Evolutionary conservation across 2,797 vertebrate genomes (phyloP).

Genomic region (Thripadectes ignobilis): DNA sequence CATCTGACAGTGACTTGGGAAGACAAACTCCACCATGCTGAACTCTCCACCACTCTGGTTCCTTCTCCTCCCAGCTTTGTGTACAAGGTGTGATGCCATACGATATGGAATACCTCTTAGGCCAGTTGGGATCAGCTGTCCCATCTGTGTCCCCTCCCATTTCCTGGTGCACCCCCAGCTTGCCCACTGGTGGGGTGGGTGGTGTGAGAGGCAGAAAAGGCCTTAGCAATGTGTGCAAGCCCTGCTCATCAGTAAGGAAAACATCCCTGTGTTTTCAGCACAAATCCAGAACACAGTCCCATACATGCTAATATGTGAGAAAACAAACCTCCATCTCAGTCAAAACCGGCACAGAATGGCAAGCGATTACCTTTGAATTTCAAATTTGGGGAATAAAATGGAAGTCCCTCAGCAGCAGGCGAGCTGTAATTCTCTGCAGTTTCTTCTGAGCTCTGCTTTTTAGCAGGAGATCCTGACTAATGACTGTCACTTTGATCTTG

Average conservation of each 20-base stretch:
- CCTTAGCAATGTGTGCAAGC: not conserved
- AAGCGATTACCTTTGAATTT: not conserved
- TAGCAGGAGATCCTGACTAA: not conserved
- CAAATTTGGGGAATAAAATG: not conserved
- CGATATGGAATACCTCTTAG: not conserved
- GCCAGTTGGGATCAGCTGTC: not conserved
- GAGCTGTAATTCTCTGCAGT: not conserved
- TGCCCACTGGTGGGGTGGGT: not conserved
- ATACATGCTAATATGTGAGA: not conserved
- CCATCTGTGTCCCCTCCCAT: not conserved
- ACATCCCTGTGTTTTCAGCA: not conserved
- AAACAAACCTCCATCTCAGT: not conserved
- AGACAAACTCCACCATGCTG: not conserved
- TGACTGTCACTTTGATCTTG: not conserved
- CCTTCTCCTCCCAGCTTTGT: not conserved
- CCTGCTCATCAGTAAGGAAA: not conserved
- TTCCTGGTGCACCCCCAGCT: not conserved
- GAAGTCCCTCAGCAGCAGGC: not conserved
- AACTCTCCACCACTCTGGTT: not conserved
- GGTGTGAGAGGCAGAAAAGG: not conserved
- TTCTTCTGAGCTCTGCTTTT: not conserved
- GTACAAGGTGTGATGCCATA: not conserved
- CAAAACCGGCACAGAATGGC: not conserved
- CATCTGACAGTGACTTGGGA: not conserved
- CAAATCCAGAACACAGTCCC: not conserved